phyloP scores from a whole-genome alignment of 2,888 invertebrate genomes.

The Folsomia candida region DNA sequence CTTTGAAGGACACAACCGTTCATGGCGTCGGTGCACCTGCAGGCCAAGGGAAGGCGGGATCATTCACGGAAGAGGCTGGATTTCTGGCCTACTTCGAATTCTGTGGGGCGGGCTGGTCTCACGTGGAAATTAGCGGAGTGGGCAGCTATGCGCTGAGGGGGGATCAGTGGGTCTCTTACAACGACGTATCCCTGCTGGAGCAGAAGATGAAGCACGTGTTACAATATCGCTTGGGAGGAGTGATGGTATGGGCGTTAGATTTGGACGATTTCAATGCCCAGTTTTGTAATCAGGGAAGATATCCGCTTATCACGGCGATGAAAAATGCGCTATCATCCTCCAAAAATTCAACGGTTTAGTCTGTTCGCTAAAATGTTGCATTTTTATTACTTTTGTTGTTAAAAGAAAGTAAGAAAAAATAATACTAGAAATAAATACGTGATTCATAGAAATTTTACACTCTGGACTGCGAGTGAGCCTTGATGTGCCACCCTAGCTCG shows the following conservation, averaged over 20 bases:
- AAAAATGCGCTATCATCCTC: conserved; percentile 48
- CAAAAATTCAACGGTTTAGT: background rate
- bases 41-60: conserved; percentile 61
- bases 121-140: conserved; percentile 60
- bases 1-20: conserved; percentile 30
- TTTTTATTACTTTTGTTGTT: background rate
- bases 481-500: conserved; percentile 21
- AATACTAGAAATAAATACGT: background rate
- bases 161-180: conserved; percentile 77
- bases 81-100: conserved; percentile 89
- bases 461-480: conserved; percentile 17
- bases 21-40: conserved; percentile 55
- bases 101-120: conserved; percentile 79
- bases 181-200: conserved; percentile 64
- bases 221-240: conserved; percentile 56
- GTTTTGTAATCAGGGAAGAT: conserved; percentile 52
- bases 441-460: too few relatives aligned
- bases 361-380: background rate
- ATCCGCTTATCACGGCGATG: conserved; percentile 54
- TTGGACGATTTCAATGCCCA: conserved; percentile 58
- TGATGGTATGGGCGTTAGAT: conserved; percentile 60
- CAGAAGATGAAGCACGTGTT: conserved; percentile 55
- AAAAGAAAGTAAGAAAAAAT: background rate
- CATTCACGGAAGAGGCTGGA: conserved; percentile 70
- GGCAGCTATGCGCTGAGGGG: conserved; percentile 61